Evolutionary conservation across 2,797 vertebrate species (phyloP), one percentile per base, ranked within the genome.

Genomic region (Monodelphis domestica): DNA sequence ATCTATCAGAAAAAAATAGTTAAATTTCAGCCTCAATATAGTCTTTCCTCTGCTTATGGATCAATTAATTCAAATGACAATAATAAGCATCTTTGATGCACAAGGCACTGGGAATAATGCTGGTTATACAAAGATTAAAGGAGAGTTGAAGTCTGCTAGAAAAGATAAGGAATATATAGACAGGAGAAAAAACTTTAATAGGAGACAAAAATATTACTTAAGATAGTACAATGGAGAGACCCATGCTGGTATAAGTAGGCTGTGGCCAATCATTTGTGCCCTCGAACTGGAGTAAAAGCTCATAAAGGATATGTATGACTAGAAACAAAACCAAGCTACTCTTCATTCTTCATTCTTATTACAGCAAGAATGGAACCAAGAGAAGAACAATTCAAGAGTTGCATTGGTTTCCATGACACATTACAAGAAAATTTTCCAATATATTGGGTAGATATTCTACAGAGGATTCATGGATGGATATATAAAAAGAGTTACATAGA

Each of bases 131-230:
- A 84, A 84, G 24, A 24, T 84, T 84, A 26, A 28, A 45, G 45
- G 21, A 84, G 38, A 84, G 21, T 45, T 45, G 50, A 84, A 45
- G 38, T 50, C 21, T 84, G 21, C 45, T 78, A 78, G 17, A 70
- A 15, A 78, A 45, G 6, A 84, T 50, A 11, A 45, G 24, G 24
- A 28, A 84, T 50, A 84, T 26, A 84, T 1, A 45, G 17, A 45
- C 0, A 84, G 70, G 70, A 78, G n/a, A 50, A 84, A 84, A 84
- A 24, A 50, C n/a, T 50, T 9, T 26, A 84, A 87, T 33, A 92
- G 53, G 50, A 94, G 94, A 84, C 24, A 88, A 54, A 54, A 88
- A 53, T 88, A 95, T 95, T 55, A 91, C 54, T 93, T 94, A 88
- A 56, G 30, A 84, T 84, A 26, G 38, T 50, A 1, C 38, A 84